Evolutionary conservation across 2,888 invertebrate genomes (phyloP).

Genomic region (Troides aeacus): DNA sequence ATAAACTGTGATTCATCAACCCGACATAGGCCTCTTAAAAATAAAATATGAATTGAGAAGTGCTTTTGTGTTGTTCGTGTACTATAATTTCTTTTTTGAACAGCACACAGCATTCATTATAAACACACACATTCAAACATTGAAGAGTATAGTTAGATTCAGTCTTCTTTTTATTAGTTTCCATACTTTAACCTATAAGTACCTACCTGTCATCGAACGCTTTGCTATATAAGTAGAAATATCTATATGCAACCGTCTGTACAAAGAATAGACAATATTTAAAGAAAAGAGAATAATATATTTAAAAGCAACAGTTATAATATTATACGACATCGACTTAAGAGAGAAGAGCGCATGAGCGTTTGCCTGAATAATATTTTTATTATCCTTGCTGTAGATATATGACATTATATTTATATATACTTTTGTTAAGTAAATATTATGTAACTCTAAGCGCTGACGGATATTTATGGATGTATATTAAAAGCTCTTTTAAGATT

Average conservation of each 20-base stretch:
- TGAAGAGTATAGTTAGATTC: constrained; percentile 42
- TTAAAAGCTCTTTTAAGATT: background rate
- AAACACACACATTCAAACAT: constrained; percentile 46
- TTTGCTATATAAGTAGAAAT: constrained; percentile 34
- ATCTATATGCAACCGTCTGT: constrained; percentile 17
- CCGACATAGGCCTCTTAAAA: constrained; percentile 48
- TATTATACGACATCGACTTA: constrained; percentile 37
- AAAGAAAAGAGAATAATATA: constrained; percentile 12
- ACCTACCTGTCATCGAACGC: constrained; percentile 44
- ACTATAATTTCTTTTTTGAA: constrained; percentile 18
- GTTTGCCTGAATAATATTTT: constrained; percentile 41
- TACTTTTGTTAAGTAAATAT: constrained; percentile 12
- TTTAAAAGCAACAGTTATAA: constrained; percentile 25
- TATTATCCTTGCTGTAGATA: constrained; percentile 5
- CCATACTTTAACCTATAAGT: constrained; percentile 52
- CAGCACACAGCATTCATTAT: constrained; percentile 35
- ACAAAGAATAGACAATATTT: constrained; percentile 21
- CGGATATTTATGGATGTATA: background rate
- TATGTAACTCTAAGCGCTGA: constrained; percentile 8
- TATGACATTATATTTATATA: background rate
- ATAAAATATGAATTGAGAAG: constrained; percentile 15
- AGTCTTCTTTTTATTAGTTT: constrained; percentile 65
- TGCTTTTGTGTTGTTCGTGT: constrained; percentile 7
- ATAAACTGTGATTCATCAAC: constrained; percentile 36
- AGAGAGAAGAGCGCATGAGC: constrained; percentile 45